Evolutionary conservation across 2,797 vertebrate genomes (phyloP).

Genomic region (Ceryle rudis): DNA sequence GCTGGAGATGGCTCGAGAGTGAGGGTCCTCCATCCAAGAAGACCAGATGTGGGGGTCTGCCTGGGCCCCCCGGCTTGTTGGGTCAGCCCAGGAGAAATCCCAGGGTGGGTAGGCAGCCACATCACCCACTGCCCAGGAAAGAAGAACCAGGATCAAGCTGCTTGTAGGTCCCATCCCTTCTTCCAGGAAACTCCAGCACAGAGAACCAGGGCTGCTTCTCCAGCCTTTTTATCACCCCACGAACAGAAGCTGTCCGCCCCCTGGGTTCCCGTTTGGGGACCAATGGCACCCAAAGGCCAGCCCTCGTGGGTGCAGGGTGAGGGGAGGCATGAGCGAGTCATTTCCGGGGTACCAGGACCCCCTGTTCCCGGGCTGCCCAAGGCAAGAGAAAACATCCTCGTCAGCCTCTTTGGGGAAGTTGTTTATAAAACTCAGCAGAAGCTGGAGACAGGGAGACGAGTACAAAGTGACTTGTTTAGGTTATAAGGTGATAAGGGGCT

Average conservation of each 20-base stretch:
- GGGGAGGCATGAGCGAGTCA: not conserved
- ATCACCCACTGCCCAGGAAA: rapidly evolving
- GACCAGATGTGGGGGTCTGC: not conserved
- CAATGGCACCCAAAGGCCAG: not conserved
- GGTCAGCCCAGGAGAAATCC: not conserved
- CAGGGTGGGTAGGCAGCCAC: constrained; percentile 11
- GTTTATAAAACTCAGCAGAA: constrained; percentile 46
- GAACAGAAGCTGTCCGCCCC: not conserved
- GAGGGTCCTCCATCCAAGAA: not conserved
- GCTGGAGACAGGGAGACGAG: constrained; percentile 41
- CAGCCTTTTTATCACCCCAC: not conserved
- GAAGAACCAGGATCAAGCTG: not conserved
- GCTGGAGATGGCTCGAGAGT: not conserved
- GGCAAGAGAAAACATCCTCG: not conserved
- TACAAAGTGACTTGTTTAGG: constrained; percentile 40
- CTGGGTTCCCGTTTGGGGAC: not conserved
- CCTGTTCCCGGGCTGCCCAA: not conserved
- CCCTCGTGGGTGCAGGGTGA: not conserved
- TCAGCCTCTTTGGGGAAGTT: constrained; percentile 14
- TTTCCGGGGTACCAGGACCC: not conserved
- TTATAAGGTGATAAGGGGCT: constrained; percentile 30
- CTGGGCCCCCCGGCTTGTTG: rapidly evolving
- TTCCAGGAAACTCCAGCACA: not conserved
- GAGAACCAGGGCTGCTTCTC: not conserved
- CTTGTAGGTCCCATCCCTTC: not conserved